Base-by-base conservation (phyloP, 2,113 vertebrate species). In the Gallinago paraguaiae region DNA sequence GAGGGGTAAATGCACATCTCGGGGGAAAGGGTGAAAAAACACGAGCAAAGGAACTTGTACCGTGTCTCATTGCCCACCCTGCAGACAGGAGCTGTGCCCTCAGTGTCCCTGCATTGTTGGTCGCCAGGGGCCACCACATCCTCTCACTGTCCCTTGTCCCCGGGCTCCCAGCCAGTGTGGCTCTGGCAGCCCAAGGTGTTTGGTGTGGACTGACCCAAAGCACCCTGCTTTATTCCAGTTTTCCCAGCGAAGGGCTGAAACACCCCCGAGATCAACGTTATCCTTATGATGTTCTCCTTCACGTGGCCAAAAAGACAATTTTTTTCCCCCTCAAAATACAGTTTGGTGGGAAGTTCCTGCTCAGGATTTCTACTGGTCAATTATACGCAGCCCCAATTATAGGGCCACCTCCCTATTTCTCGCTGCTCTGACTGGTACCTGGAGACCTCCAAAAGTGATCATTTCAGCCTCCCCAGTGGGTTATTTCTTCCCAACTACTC, bases 201-300 rank as follows among this genome's bases (percentile, higher is more conserved):
- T 27, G 35, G 54, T 70, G 37, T 37, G 63, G 48, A 33, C 28
- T 33, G 63, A 76, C 27, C 43, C 37, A 70, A 28, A 82, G 6
- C 35, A 70, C 27, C 13, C 50, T 22, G 13, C 9, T 82, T 28
- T 10, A 54, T 46, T 68, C 68, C 37, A 35, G 0, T 45, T 43
- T 84, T 59, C 60, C 68, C 17, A 48, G 61, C 0, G 9, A 30
- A 86, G 30, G 30, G 14, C 25, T 63, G 41, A 69, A 82, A 37
- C 12, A 35, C 19, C 31, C 63, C 33, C 1, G 2, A 51, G 57
- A n/a, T 17, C 56, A n/a, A 20, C 23, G 4, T 50, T 39, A 30
- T 46, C 50, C 43, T 57, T 1, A 0, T 6, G 20, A 23, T 0
- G 0, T 53, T 88, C 50, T 63, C 23, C 64, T 59, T 65, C 56